Evolutionary conservation across 2,797 vertebrate species (phyloP), one percentile per base, ranked within the genome.

Genomic region (Acanthurus leucopareius): DNA sequence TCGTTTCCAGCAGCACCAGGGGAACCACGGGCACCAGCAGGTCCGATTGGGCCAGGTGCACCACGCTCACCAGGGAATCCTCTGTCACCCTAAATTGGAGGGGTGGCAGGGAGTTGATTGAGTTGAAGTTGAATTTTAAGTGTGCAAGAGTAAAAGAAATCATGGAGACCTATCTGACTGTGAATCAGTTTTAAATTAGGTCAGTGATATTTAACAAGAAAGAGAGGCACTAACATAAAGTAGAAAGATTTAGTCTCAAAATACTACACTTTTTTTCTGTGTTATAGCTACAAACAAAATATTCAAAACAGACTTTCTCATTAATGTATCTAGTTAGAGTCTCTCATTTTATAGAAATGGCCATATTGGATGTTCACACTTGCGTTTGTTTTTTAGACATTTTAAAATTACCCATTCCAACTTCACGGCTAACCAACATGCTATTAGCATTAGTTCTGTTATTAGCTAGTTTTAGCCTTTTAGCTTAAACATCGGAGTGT

Each of bases 21-120:
- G 90, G 96, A 87, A 71, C 98, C 98, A 63, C 98, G 98, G 72
- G 95, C 87, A 79, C 98, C 98, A 87, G 94, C 82, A 19, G 97
- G 97, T 81, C 98, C 98, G 2, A 91, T 19, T 19, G 95, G 57
- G 0, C 98, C 98, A 83, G 97, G 95, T 53, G 96, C 95, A 51
- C 98, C 98, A 6, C 98, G 98, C 90, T 99, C 98, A 22, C 98
- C 98, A 0, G 97, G 95, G 96, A 99, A 99, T 90, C 98, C 98
- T 97, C 97, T 96, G 91, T 99, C 98, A 0, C 98, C 98, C 98
- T 99, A 73, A 13, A 58, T 28, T 72, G 47, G 42, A 63, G 22
- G 10, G 10, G 15, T 4, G 2, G 22, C 35, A 75, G 20, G 73
- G 5, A 40, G 7, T 84, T 67, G 44, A 28, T 10, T 35, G 38